Evolutionary conservation across 2,113 vertebrate genomes (phyloP), one percentile per base, ranked within the genome.

Genomic region (Hippocampus mohnikei): DNA sequence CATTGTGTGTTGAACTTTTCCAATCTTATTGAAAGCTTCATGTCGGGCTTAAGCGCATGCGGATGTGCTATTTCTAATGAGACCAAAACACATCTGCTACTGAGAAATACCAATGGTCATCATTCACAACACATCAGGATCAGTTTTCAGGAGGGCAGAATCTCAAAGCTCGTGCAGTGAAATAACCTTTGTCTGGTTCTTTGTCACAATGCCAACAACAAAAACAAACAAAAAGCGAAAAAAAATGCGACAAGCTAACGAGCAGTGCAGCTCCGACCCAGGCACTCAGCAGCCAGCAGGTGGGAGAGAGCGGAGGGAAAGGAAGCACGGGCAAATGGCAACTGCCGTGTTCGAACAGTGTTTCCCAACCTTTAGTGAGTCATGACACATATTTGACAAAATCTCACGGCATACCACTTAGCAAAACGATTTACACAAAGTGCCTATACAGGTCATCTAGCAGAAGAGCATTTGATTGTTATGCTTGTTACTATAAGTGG

Each of bases 261-360:
- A 27, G 2, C 59, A 20, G 33, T 21, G 59, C 33, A 16, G 55
- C 55, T 61, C 12, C 59, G 2, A 37, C 37, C 74, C 44, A 73
- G 53, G 74, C 78, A 73, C 82, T 81, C 59, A 76, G 25, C 74
- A 63, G 50, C 70, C 42, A 20, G 63, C 73, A 67, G 67, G 56
- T 71, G 70, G 71, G 72, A 74, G 62, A 37, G 8, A 70, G 70
- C 46, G 21, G 74, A 80, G 66, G 74, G 61, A 75, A 46, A 68
- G 66, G 21, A 10, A 55, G 20, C 11, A 3, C 3, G 10, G 86
- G 80, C 85, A 23, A 80, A 76, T 77, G 81, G 80, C 89, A 91
- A 88, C 89, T 90, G 89, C 85, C 91, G 91, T 89, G 87, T 89
- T 9, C 5, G 5, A 37, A 37, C 33, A 7, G 33, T 37, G 33